A percentile compares a stretch with the other conserved stretches of the same genome.
These are phyloP conservation scores for Nesogale talazaci DNA, from an alignment of 2,113 vertebrate genomes.

Conservation along the genomic window DNA sequence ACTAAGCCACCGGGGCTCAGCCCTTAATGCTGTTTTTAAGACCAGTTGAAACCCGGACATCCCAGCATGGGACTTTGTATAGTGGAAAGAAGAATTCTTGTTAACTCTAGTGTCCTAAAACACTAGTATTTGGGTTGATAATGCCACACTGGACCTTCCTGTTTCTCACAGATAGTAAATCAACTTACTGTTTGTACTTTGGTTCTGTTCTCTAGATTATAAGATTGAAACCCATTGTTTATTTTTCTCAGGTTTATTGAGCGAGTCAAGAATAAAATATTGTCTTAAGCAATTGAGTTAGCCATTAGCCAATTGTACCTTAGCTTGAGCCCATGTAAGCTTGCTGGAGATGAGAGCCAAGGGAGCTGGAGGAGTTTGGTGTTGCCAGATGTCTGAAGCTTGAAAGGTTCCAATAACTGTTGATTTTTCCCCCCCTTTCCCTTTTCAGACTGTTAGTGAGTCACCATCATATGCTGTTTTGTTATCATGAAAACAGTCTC, in stretches of 20 bases:
- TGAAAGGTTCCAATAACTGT: slow-evolving; percentile 27
- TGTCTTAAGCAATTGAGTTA: slow-evolving; percentile 69
- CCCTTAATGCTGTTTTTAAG: slow-evolving; percentile 30
- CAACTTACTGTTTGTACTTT: slow-evolving; percentile 62
- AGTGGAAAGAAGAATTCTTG: not conserved
- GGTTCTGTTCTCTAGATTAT: slow-evolving; percentile 78
- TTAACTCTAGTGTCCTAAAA: not conserved
- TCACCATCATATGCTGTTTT: slow-evolving; percentile 72
- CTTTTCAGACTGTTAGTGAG: slow-evolving; percentile 65
- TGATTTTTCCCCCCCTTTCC: slow-evolving; percentile 16
- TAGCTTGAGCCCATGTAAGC: slow-evolving; percentile 50
- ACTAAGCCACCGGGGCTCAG: no score
- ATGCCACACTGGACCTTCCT: slow-evolving; percentile 66
- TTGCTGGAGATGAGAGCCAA: slow-evolving; percentile 59
- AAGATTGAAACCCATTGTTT: slow-evolving; percentile 82
- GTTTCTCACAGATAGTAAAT: slow-evolving; percentile 70
- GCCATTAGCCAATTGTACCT: slow-evolving; percentile 81
- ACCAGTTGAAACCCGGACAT: not conserved
- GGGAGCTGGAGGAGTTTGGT: slow-evolving; percentile 43
- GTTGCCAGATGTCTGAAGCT: slow-evolving; percentile 33
- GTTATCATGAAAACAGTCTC: slow-evolving; percentile 68
- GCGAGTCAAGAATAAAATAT: slow-evolving; percentile 80
- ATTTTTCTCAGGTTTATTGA: slow-evolving; percentile 83
- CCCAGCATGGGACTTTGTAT: slow-evolving; percentile 20
- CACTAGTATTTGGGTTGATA: not conserved